phyloP scores from a whole-genome alignment of 2,797 vertebrate genomes.

The Threskiornis aethiopicus region DNA sequence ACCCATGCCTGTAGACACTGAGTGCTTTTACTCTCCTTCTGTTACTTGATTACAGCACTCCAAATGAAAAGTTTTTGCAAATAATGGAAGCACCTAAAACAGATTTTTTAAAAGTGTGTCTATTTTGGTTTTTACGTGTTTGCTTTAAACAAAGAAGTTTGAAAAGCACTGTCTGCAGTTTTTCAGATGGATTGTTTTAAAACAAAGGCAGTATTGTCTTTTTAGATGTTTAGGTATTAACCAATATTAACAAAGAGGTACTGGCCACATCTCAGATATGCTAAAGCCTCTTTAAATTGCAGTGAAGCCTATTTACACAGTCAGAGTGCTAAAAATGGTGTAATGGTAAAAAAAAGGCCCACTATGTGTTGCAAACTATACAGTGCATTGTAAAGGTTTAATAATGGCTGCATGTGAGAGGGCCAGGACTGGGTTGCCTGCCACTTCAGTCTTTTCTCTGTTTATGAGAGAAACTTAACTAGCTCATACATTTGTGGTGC shows the following conservation, averaged over 20 bases:
- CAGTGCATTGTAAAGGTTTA: neutral
- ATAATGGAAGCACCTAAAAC: neutral
- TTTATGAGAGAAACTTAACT: neutral
- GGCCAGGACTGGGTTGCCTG: neutral
- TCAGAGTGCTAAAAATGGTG: neutral
- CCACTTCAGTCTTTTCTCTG: neutral
- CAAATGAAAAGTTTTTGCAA: slow-evolving; percentile 24
- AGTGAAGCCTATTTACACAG: neutral
- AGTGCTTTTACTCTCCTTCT: slow-evolving; percentile 15
- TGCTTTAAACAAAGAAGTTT: slow-evolving; percentile 6
- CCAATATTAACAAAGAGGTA: neutral
- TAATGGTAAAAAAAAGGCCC: neutral
- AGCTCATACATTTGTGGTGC: neutral
- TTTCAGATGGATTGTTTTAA: neutral
- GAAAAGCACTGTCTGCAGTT: neutral
- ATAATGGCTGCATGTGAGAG: neutral
- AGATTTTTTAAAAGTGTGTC: neutral
- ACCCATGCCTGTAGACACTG: neutral
- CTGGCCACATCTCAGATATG: neutral
- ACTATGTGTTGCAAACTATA: neutral
- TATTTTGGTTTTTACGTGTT: neutral
- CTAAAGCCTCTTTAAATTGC: neutral
- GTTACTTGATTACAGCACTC: slow-evolving; percentile 24
- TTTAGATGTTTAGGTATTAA: slow-evolving; percentile 11
- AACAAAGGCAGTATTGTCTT: slow-evolving; percentile 1